Conservation (phyloP, 2,113 vertebrate species). For the Sinocyclocheilus maitianheensis region DNA sequence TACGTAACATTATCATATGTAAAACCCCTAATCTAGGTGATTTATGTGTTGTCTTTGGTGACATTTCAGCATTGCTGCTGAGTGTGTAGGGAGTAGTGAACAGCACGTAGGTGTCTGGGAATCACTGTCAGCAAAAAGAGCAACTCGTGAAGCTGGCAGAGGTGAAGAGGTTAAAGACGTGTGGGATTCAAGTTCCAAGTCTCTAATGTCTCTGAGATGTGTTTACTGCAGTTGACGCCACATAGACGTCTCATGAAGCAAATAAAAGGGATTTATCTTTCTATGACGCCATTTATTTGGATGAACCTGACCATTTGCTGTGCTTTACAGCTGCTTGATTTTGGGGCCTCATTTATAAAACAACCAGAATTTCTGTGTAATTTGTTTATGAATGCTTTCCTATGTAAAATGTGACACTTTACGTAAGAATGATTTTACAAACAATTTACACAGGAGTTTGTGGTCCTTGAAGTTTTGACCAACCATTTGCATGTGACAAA, state of each 20-base stretch:
- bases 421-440: background rate
- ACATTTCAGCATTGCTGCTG: background rate
- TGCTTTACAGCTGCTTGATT: background rate
- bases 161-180: conserved; percentile 51
- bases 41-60: background rate
- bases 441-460: background rate
- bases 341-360: background rate
- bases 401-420: background rate
- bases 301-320: background rate
- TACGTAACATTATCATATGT: background rate
- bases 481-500: background rate
- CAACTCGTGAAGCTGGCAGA: background rate
- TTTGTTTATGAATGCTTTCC: background rate
- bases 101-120: background rate
- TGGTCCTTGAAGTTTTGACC: background rate
- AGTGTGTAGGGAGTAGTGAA: background rate
- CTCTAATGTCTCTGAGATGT: conserved; percentile 17
- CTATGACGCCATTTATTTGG: background rate
- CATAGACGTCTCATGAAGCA: background rate
- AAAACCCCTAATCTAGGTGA: background rate
- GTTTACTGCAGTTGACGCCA: conserved; percentile 5
- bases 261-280: background rate
- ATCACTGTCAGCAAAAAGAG: background rate
- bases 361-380: background rate
- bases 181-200: conserved; percentile 49